Evolutionary conservation across 2,113 vertebrate species (phyloP).

Genomic region (Blennius ocellaris): DNA sequence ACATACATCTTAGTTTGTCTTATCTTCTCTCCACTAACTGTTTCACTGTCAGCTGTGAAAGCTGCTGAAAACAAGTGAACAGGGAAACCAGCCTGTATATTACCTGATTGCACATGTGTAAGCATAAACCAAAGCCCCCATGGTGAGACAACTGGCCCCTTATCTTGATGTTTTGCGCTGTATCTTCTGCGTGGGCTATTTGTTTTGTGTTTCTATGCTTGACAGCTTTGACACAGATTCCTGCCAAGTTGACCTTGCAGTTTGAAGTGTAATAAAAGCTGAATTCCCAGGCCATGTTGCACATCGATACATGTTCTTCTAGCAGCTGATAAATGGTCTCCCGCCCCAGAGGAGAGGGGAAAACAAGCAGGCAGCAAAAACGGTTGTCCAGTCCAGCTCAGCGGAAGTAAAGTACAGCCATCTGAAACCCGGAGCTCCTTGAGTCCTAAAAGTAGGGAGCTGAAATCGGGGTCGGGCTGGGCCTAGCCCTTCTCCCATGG

Average conservation of each 20-base stretch:
- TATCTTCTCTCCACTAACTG: constrained; percentile 15
- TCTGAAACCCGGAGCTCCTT: constrained; percentile 52
- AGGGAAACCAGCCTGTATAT: neutral
- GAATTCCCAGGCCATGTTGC: constrained; percentile 64
- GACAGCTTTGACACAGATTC: constrained; percentile 73
- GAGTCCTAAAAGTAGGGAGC: constrained; percentile 39
- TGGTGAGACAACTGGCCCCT: constrained; percentile 29
- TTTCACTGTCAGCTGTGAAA: constrained; percentile 8
- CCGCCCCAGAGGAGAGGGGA: constrained; percentile 30
- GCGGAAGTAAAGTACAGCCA: constrained; percentile 60
- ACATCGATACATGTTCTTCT: constrained; percentile 70
- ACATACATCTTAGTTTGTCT: constrained; percentile 10
- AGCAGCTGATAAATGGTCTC: constrained; percentile 69
- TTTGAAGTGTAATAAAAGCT: constrained; percentile 76
- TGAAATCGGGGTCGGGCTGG: constrained; percentile 46
- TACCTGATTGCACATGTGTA: constrained; percentile 36
- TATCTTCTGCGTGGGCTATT: constrained; percentile 57
- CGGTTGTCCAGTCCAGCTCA: constrained; percentile 50
- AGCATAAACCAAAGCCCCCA: constrained; percentile 43
- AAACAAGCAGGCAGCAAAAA: constrained; percentile 61
- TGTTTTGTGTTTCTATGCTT: constrained; percentile 68
- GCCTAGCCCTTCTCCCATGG: constrained; percentile 33
- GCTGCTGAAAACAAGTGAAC: constrained; percentile 6
- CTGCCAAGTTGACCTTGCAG: constrained; percentile 75
- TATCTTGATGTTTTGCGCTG: constrained; percentile 58